These are phyloP conservation scores for Littorina saxatilis DNA, from an alignment of 1,140 invertebrate genomes.

Conservation along the genomic window DNA sequence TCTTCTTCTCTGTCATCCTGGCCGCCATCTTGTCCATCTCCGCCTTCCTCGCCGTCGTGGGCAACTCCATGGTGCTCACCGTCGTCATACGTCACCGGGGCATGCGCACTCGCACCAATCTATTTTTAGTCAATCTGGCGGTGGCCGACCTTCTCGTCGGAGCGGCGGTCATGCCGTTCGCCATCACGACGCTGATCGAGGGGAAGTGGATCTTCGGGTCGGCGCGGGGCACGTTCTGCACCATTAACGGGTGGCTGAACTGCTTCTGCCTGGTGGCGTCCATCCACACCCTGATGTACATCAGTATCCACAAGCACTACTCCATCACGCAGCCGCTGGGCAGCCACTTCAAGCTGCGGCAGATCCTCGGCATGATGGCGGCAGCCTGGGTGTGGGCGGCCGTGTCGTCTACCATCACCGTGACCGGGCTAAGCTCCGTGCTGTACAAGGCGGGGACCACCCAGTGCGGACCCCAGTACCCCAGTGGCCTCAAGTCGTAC, in stretches of 20 bases:
- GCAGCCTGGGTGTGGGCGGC: constrained; percentile 76
- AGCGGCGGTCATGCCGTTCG: constrained; percentile 74
- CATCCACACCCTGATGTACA: constrained; percentile 78
- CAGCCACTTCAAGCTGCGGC: constrained; percentile 68
- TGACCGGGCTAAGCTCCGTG: constrained; percentile 72
- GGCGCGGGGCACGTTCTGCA: constrained; percentile 61
- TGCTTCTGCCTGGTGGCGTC: constrained; percentile 76
- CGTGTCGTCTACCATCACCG: constrained; percentile 71
- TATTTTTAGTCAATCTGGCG: constrained; percentile 76
- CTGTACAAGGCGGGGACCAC: constrained; percentile 74
- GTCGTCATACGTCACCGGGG: constrained; percentile 72
- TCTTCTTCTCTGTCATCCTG: constrained; percentile 44
- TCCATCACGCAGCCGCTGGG: constrained; percentile 75
- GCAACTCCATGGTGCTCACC: constrained; percentile 71
- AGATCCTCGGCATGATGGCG: constrained; percentile 75
- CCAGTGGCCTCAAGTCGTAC: constrained; percentile 58
- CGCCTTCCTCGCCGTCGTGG: constrained; percentile 47
- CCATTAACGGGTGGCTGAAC: constrained; percentile 76
- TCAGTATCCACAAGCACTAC: constrained; percentile 75
- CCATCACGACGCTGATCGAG: constrained; percentile 73
- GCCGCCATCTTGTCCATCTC: constrained; percentile 45
- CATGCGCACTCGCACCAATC: constrained; percentile 77
- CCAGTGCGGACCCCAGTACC: constrained; percentile 77
- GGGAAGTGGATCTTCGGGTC: constrained; percentile 73
- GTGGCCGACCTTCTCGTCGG: constrained; percentile 77